These are phyloP conservation scores for Parazoanthus swiftii DNA, from an alignment of 92 coral and sea anemone species.

Conservation along the genomic window DNA sequence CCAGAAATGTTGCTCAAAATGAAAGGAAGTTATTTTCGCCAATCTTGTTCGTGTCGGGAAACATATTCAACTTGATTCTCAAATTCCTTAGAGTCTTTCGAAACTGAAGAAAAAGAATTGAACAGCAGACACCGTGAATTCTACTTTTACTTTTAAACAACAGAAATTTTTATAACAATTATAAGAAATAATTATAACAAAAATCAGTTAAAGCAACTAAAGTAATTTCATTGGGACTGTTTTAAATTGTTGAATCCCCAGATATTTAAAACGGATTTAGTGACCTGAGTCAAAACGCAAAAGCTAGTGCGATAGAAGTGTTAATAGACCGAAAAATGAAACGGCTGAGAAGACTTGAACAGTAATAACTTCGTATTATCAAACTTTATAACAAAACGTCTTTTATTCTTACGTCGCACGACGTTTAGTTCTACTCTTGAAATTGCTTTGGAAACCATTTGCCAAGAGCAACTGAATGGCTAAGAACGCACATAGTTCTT, in stretches of 20 bases:
- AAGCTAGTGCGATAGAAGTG: not conserved
- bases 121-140: not conserved
- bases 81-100: not conserved
- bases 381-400: too few species aligned
- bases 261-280: not conserved
- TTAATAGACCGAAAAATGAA: too few species aligned
- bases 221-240: not conserved
- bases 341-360: too few species aligned
- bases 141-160: not conserved
- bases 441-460: too few species aligned
- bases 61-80: not conserved
- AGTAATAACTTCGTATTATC: too few species aligned
- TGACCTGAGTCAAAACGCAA: slow-evolving; percentile 1
- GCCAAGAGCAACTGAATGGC: too few species aligned
- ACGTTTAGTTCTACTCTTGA: too few species aligned
- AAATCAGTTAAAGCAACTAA: too few species aligned
- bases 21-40: slow-evolving; percentile 3
- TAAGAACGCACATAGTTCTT: too few species aligned
- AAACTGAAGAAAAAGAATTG: not conserved
- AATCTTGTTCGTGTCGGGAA: not conserved
- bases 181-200: too few species aligned
- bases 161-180: too few species aligned
- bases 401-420: too few species aligned
- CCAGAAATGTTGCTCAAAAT: slow-evolving; percentile 2
- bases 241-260: not conserved